Evolutionary conservation across 1,140 invertebrate species (phyloP), one percentile per base, ranked within the genome.

Genomic region (Artemia franciscana): DNA sequence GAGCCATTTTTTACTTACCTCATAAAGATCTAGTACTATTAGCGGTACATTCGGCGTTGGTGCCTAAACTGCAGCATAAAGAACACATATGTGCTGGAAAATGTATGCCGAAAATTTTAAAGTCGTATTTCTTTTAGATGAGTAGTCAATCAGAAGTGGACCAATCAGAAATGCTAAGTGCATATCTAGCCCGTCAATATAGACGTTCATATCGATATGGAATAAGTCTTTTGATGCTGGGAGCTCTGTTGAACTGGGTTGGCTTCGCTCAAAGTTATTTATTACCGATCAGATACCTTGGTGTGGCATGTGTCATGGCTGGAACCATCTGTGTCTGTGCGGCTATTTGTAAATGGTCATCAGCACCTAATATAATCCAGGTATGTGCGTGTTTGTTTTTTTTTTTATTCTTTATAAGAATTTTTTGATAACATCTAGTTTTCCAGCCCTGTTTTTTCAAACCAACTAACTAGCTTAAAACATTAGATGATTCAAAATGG

Each of bases 231-330:
- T 73, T 85, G 24, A 84, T 82, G 68, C 76, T 83, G 27, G 83
- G 84, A n/a, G 84, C 83, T 5, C 74, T 84, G 24, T 82, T 84
- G 68, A 85, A 85, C 72, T 85, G 83, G 83, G 73, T 85, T 51
- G 82, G 83, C 26, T 74, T 85, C 59, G 82, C 82, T 0, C 82
- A 84, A 69, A 80, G 62, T n/a, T 66, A 65, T 56, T 67, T 68
- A 25, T 66, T 81, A 0, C 68, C 70, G n/a, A 79, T 85, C 60
- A 74, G 82, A 68, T 85, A 84, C 71, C 78, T 84, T 58, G 83
- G 84, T 60, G 82, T 84, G 24, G 82, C 82, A 15, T 82, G 83
- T 70, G 83, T 85, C 27, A 79, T 84, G 2, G 81, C 81, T 21
- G 83, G 83, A 24, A 82, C 82, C 2, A 75, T 84, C 60, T 79